Conservation (phyloP, 2,113 vertebrate species). For the Trichomycterus rosablanca region DNA sequence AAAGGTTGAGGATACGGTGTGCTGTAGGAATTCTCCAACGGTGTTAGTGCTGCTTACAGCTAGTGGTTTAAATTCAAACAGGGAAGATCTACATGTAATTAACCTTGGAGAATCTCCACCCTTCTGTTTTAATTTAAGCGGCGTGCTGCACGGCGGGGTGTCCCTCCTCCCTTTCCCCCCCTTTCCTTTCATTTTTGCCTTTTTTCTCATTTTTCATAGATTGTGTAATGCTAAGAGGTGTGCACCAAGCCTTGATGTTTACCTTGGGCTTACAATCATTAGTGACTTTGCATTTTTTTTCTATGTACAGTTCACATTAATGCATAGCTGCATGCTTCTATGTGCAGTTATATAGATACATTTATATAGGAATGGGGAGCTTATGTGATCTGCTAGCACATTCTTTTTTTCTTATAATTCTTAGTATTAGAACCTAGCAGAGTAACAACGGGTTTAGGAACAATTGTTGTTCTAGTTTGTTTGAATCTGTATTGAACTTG, state of each 20-base stretch:
- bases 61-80: constrained; percentile 46
- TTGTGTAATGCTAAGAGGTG: constrained; percentile 6
- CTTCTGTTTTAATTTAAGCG: constrained; percentile 48
- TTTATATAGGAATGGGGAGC: no score
- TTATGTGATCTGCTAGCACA: no score
- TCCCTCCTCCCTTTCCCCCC: background rate
- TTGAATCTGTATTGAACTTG: no score
- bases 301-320: background rate
- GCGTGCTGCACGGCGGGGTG: constrained; percentile 41
- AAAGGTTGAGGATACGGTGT: constrained; percentile 33
- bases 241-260: no score
- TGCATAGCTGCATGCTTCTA: background rate
- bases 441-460: no score
- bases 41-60: constrained; percentile 35
- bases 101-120: constrained; percentile 43
- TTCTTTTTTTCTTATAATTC: no score
- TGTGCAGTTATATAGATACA: background rate
- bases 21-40: constrained; percentile 33
- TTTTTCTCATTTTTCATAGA: constrained; percentile 19
- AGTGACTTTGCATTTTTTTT: background rate
- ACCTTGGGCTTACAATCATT: constrained; percentile 4
- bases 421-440: no score
- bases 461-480: no score
- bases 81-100: constrained; percentile 48
- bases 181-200: constrained; percentile 13